Base-by-base conservation (phyloP, 1,140 invertebrate species). In the Colletes latitarsis region DNA sequence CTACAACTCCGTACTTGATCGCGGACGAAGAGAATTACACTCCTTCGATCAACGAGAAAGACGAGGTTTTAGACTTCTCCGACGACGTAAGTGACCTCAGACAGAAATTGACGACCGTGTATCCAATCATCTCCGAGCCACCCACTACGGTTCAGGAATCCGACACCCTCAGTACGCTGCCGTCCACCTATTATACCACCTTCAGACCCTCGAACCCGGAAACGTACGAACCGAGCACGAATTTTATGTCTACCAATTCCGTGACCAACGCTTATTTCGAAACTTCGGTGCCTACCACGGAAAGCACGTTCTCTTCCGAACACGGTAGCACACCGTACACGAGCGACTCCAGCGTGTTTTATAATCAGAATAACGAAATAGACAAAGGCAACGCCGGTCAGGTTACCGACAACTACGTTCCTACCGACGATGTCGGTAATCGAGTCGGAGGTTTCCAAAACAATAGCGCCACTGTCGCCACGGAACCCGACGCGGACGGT, bases 21-120 rank as follows among this genome's bases (percentile, higher is more conserved):
- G 92, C 90, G 1, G 93, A 82, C 5, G 90, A 84, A 10, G 92
- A 93, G 46, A 93, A 93, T 60, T 92, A 91, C 75, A 89, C 92
- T 3, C 95, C 94, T 4, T 94, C 94, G 0, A 93, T 94, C 0
- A 95, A 94, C 75, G 95, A 95, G 82, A 96, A 96, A 73, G 96
- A 96, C 77, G 96, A 97, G 92, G 95, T 97, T 12, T 88, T 97
- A 52, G 96, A 96, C 74, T 97, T 96, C 89, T 97, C 96, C 4
- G 96, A 97, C 79, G 96, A 95, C 12, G 92, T 89, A 15, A 90
- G 92, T 72, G 81, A 89, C 49, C 43, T 84, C 81, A 89, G 93
- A 89, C 87, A 89, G 63, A 94, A 93, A 77, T 87, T 92, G 58
- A 92, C 94, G 9, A 94, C 93, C 4, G 43, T 79, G 43, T 92